Conservation (phyloP, 2,113 vertebrate genomes). For the Menura novaehollandiae region DNA sequence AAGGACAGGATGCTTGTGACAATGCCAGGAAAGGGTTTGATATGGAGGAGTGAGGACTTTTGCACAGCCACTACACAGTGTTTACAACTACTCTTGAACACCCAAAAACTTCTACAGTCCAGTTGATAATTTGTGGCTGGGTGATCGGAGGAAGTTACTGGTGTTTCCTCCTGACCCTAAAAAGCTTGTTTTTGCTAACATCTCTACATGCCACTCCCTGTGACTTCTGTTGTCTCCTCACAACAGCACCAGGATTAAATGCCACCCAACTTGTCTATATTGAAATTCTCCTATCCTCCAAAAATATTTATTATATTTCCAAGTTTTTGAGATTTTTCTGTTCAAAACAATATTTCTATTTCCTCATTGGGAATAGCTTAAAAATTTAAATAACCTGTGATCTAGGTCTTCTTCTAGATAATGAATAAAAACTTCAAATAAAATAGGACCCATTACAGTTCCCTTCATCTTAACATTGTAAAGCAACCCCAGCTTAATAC, state of each 20-base stretch:
- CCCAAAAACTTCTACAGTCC: background rate
- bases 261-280: fast-evolving
- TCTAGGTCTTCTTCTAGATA: background rate
- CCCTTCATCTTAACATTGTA: background rate
- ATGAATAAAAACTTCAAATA: background rate
- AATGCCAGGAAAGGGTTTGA: background rate
- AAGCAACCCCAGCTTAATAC: background rate
- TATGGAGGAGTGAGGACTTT: background rate
- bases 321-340: background rate
- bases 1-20: background rate
- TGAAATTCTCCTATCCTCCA: background rate
- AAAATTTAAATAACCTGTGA: background rate
- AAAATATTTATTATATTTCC: background rate
- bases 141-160: background rate
- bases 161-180: background rate
- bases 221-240: background rate
- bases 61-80: background rate
- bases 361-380: background rate
- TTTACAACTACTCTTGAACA: background rate
- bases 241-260: background rate
- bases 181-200: background rate
- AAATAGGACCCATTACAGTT: background rate
- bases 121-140: background rate
- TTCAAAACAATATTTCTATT: background rate
- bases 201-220: background rate